Evolutionary conservation across 1,140 invertebrate species (phyloP), one percentile per base, ranked within the genome.

Genomic region (Drosophila ogumai): DNA sequence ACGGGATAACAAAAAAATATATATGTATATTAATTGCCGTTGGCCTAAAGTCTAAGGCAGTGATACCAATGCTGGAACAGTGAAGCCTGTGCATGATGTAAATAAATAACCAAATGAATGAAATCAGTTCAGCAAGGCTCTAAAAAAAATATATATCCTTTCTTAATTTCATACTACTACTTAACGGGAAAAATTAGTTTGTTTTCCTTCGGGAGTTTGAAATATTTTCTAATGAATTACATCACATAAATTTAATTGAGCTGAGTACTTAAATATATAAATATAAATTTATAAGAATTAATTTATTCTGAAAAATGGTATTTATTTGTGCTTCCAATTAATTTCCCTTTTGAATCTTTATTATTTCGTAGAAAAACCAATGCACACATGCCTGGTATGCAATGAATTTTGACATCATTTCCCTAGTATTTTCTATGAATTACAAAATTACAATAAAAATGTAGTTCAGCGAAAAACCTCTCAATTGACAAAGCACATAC

Each of bases 21-120:
- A 28, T 22, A 41, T 28, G 6, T 22, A 22, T 38, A 55, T 55
- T 25, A 55, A 38, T 55, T 34, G 80, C 81, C 66, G 44, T 41
- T 67, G 65, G 81, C 36, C 49, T 58, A 31, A 47, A 52, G 32
- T 55, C 54, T 12, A 38, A 64, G 44, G 43, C 61, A 82, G 52
- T 75, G 57, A 50, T 61, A 54, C 47, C 0, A 36, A 3, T 8
- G 40, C 17, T 69, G 40, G 22, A 19, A 59, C 55, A 71, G 66
- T 52, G 47, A 34, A 52, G 10, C 22, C 41, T 40, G 17, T 15
- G 31, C 6, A 13, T 3, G 1, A 10, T 54, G 12, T 28, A 28
- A 12, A 28, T 2, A 25, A 10, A 49, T 22, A 6, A 49, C 10
- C 6, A 0, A 44, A 3, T 1, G 0, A 22, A 22, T 13, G 6